Conservation (phyloP, 2,113 vertebrate genomes). For the Dicrurus megarhynchus region DNA sequence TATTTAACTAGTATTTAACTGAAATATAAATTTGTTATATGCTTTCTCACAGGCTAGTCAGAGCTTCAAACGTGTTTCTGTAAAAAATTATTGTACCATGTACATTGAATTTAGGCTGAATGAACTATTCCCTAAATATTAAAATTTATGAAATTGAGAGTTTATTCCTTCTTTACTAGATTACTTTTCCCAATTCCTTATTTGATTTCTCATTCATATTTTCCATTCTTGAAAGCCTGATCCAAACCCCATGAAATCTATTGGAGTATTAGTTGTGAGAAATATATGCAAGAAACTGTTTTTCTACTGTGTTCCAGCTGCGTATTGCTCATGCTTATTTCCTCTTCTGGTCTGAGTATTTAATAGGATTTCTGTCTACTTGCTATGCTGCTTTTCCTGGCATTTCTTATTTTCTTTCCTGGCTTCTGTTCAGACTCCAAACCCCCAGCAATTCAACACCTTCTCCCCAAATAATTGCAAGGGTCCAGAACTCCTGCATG, state of each 20-base stretch:
- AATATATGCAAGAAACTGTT: not conserved
- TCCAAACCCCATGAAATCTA: not conserved
- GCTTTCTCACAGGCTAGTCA: not conserved
- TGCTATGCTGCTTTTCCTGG: constrained; percentile 2
- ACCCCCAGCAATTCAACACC: not conserved
- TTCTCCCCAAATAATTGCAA: constrained; percentile 17
- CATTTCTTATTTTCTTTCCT: constrained; percentile 18
- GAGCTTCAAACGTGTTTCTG: not conserved
- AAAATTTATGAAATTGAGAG: not conserved
- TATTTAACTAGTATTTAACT: not conserved
- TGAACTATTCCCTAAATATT: not conserved
- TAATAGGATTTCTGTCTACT: constrained; percentile 26
- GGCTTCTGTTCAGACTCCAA: not conserved
- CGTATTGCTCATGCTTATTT: constrained; percentile 2
- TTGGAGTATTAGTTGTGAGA: not conserved
- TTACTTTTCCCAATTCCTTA: not conserved
- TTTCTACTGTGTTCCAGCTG: not conserved
- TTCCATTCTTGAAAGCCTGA: not conserved
- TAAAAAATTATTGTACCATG: not conserved
- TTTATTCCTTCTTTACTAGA: not conserved
- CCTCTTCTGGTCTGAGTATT: not conserved
- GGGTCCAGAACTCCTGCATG: not conserved
- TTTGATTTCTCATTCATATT: not conserved
- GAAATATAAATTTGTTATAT: not conserved
- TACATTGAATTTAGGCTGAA: not conserved